These are phyloP conservation scores for Dallia pectoralis DNA, from an alignment of 2,797 vertebrate species.

Conservation along the genomic window DNA sequence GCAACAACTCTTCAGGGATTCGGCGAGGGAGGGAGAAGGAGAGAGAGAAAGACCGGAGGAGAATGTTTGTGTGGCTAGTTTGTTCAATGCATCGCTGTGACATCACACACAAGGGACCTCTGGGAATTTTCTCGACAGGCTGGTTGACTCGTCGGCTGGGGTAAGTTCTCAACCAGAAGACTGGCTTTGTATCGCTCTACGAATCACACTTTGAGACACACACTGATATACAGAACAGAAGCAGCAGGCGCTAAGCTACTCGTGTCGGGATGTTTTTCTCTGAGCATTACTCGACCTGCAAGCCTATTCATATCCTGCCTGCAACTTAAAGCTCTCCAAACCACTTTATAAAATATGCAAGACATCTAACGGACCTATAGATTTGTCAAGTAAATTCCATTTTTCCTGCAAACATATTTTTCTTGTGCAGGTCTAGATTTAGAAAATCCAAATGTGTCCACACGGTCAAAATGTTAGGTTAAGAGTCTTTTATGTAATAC, in stretches of 20 bases:
- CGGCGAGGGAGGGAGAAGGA: conserved; percentile 19
- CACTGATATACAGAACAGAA: conserved; percentile 6
- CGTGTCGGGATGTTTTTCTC: not conserved
- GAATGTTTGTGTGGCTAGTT: not conserved
- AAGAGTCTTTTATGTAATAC: too few relatives aligned
- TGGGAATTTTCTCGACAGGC: conserved; percentile 37
- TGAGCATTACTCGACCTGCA: not conserved
- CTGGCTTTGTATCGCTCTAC: conserved; percentile 37
- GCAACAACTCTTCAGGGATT: conserved; percentile 64
- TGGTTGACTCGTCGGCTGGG: conserved; percentile 45
- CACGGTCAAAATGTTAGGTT: too few relatives aligned
- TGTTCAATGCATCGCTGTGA: conserved; percentile 44
- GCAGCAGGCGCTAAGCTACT: conserved; percentile 16
- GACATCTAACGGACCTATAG: too few relatives aligned
- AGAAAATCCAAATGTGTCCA: too few relatives aligned
- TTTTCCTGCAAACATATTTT: too few relatives aligned
- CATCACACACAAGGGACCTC: conserved; percentile 45
- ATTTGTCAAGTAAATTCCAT: too few relatives aligned
- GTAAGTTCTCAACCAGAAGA: conserved; percentile 39
- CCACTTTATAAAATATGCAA: too few relatives aligned
- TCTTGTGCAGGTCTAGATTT: too few relatives aligned
- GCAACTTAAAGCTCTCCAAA: too few relatives aligned
- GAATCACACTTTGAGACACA: conserved; percentile 5
- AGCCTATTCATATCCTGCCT: too few relatives aligned
- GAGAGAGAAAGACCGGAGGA: conserved; percentile 5